A percentile compares a stretch with the other conserved stretches of the same genome.
These are phyloP conservation scores for Caracal caracal DNA, from an alignment of 2,113 vertebrate genomes.

Conservation along the genomic window DNA sequence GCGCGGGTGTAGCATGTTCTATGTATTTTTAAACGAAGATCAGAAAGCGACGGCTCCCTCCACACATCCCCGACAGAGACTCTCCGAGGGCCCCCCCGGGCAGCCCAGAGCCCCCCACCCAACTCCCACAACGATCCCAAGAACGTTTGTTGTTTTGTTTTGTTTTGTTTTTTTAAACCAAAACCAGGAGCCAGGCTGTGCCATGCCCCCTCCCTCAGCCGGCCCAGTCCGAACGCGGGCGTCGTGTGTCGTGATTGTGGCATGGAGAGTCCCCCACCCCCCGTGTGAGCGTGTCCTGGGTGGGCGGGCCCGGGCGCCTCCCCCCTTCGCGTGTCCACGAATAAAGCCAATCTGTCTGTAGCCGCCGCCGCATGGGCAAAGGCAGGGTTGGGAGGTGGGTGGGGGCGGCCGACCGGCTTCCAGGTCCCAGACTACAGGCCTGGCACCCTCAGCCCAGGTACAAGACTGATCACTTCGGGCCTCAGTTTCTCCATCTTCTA, in stretches of 20 bases:
- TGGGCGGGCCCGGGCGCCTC: conserved; percentile 82
- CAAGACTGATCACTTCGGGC: neutral
- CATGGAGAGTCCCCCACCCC: conserved; percentile 85
- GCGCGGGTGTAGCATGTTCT: conserved; percentile 80
- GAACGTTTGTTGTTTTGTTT: conserved; percentile 43
- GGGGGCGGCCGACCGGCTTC: neutral
- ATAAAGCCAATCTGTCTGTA: conserved; percentile 90
- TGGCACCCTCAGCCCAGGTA: neutral
- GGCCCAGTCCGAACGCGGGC: conserved; percentile 68
- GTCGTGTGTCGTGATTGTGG: conserved; percentile 87
- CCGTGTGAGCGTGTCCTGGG: conserved; percentile 85
- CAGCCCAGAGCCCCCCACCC: neutral
- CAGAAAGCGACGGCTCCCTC: conserved; percentile 58
- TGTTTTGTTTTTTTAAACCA: neutral
- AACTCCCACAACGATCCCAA: conserved; percentile 15
- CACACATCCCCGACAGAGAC: neutral
- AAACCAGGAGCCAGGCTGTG: conserved; percentile 79
- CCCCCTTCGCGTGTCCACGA: conserved; percentile 79
- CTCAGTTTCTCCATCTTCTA: neutral
- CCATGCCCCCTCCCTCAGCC: conserved; percentile 62
- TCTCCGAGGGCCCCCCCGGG: neutral
- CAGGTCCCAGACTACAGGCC: neutral
- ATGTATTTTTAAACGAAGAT: conserved; percentile 79
- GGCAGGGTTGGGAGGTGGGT: neutral
- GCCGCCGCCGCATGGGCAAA: conserved; percentile 64